Conservation (phyloP, 2,113 vertebrate genomes). For the Elephas maximus region DNA sequence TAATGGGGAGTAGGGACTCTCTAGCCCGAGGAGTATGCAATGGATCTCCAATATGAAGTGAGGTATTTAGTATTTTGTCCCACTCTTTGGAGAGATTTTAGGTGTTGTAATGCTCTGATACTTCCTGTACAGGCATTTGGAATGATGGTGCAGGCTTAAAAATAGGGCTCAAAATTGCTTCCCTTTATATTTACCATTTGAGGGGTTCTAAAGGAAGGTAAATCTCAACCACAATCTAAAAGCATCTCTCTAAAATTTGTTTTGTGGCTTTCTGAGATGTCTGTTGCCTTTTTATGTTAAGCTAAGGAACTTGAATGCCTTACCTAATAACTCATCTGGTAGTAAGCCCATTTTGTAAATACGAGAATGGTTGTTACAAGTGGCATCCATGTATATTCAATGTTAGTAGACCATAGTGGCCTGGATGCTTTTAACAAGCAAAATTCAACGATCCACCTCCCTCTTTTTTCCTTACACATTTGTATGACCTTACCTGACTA, state of each 20-base stretch:
- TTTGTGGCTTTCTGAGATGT: constrained; percentile 87
- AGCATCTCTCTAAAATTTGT: constrained; percentile 83
- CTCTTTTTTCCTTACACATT: constrained; percentile 74
- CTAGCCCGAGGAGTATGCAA: not conserved
- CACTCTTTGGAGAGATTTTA: constrained; percentile 37
- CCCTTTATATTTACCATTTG: constrained; percentile 61
- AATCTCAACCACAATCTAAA: constrained; percentile 77
- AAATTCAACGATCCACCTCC: constrained; percentile 80
- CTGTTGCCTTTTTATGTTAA: constrained; percentile 89
- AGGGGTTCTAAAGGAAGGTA: constrained; percentile 69
- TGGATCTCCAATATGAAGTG: constrained; percentile 45
- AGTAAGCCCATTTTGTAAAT: constrained; percentile 87
- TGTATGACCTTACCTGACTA: constrained; percentile 87
- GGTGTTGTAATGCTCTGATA: constrained; percentile 27
- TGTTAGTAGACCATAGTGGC: constrained; percentile 90
- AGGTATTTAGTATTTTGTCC: not conserved
- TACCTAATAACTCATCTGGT: constrained; percentile 84
- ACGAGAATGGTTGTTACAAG: constrained; percentile 84
- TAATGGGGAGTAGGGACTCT: not conserved
- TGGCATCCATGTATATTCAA: constrained; percentile 86
- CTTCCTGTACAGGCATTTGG: constrained; percentile 57
- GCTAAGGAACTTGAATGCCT: constrained; percentile 87
- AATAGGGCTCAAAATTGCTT: constrained; percentile 71
- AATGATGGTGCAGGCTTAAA: constrained; percentile 52
- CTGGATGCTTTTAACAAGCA: constrained; percentile 91